Conservation (phyloP, 2,113 vertebrate genomes). For the Strix aluco region DNA sequence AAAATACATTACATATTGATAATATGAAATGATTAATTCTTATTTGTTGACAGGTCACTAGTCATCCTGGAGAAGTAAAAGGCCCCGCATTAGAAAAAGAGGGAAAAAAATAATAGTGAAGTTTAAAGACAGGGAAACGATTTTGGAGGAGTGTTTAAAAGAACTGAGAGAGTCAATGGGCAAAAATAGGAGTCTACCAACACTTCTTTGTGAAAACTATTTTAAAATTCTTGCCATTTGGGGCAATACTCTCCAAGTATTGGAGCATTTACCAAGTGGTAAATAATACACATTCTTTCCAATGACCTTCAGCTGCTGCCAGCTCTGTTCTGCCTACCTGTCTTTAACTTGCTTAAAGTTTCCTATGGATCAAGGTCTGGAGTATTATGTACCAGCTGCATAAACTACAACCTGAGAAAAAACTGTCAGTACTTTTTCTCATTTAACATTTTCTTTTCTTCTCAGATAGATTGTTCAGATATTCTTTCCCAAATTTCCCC, state of each 20-base stretch:
- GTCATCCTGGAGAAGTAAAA: background rate
- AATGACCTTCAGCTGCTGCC: background rate
- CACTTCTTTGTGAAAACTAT: background rate
- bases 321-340: background rate
- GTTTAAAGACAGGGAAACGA: background rate
- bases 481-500: background rate
- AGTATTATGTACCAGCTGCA: background rate
- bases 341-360: background rate
- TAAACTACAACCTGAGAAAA: background rate
- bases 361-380: background rate
- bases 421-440: background rate
- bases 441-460: background rate
- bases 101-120: fast-evolving
- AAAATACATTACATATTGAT: background rate
- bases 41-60: background rate
- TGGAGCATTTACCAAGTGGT: no score
- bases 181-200: background rate
- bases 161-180: background rate
- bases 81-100: background rate
- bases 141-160: background rate
- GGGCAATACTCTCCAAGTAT: background rate
- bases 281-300: background rate
- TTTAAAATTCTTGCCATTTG: background rate
- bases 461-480: background rate
- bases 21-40: background rate